Conservation (phyloP, 2,888 invertebrate species). For the Stegophylla sp. region DNA sequence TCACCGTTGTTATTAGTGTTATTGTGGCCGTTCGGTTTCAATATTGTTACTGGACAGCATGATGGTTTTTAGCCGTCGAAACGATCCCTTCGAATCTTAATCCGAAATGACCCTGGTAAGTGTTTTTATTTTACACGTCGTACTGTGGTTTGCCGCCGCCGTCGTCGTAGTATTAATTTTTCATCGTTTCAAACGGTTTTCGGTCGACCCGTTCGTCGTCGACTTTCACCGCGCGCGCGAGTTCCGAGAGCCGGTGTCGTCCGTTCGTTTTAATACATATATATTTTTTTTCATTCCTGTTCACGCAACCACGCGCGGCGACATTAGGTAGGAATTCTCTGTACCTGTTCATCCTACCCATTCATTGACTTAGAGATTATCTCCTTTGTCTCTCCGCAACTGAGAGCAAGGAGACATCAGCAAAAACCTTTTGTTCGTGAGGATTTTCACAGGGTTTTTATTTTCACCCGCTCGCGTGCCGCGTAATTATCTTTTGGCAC, state of each 20-base stretch:
- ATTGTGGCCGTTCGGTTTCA: too few species aligned
- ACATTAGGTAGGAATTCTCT: too few species aligned
- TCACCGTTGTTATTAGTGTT: too few species aligned
- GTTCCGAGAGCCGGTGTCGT: constrained; percentile 13
- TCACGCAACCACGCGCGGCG: too few species aligned
- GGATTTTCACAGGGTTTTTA: constrained; percentile 3
- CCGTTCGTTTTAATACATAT: constrained; percentile 5
- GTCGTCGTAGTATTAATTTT: background rate
- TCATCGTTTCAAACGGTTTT: constrained; percentile 3
- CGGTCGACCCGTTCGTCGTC: constrained; percentile 30
- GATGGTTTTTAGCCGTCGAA: too few species aligned
- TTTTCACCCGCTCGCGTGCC: background rate
- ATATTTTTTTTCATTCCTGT: background rate
- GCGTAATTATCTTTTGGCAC: background rate
- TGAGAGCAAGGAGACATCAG: too few species aligned
- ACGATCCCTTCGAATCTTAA: too few species aligned
- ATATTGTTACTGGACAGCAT: too few species aligned
- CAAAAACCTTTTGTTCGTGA: background rate
- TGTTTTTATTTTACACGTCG: background rate
- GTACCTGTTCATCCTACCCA: too few species aligned
- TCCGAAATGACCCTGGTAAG: too few species aligned
- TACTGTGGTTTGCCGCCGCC: background rate
- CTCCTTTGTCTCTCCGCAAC: too few species aligned
- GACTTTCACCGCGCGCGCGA: constrained; percentile 44
- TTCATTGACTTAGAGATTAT: too few species aligned